Base-by-base conservation (phyloP, 2,113 vertebrate genomes). In the Gavia stellata region DNA sequence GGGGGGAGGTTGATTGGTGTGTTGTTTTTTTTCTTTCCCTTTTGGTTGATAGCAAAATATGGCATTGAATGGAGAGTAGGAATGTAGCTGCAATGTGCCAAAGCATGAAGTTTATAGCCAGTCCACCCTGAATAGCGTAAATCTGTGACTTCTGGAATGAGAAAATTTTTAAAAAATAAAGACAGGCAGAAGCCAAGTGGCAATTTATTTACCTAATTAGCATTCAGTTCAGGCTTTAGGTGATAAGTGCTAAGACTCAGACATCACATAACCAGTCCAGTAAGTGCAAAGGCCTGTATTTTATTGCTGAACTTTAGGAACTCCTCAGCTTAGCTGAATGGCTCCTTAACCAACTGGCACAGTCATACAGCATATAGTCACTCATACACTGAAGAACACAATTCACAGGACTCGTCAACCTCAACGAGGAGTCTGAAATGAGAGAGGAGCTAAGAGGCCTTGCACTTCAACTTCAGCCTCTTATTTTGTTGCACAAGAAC, bases 21-120 rank as follows among this genome's bases (percentile, higher is more conserved):
- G 6, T 25, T 34, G 17, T 2, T 0, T 3, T 38, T 50, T 33
- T 23, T n/a, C n/a, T 16, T 9, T 2, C 17, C 13, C 25, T 38
- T 81, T 44, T 70, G 3, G 8, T 50, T 72, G 6, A 56, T 44
- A 81, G 8, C 8, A 75, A 97, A 81, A 82, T 12, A 53, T 11
- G 7, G 10, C 15, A 71, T 33, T 66, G 23, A 80, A 38, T 1
- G 0, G 61, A 50, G 29, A 86, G 14, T 6, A 77, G 44, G 77
- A 97, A 47, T 10, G 2, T 24, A 74, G 26, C 24, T 61, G 13
- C 23, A 42, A 3, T 12, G 9, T 55, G 24, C 9, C 24, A 74
- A 53, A 88, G 14, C 17, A 72, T 17, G 10, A 85, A 13, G 25
- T 36, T 42, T 52, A 26, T 59, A 73, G 26, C 12, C 20, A 73